Evolutionary conservation across 2,113 vertebrate species (phyloP).

Genomic region (Melanotaenia duboulayi): DNA sequence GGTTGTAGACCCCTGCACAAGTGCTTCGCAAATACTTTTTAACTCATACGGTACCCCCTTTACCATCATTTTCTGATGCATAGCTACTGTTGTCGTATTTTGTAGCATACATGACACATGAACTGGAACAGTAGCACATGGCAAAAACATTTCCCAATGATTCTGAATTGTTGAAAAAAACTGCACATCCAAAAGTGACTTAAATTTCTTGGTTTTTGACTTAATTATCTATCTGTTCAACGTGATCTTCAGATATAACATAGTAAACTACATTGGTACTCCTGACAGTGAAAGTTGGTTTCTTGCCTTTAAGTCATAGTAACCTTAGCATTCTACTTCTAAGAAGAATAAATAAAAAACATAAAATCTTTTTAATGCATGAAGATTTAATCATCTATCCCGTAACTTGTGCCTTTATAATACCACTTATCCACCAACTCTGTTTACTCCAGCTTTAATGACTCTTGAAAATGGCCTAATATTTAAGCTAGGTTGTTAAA

Average conservation of each 20-base stretch:
- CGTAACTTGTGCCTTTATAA: constrained; percentile 7
- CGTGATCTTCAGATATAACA: neutral
- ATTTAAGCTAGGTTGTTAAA: constrained; percentile 46
- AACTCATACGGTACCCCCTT: too few species aligned
- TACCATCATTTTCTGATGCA: too few species aligned
- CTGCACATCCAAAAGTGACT: too few species aligned
- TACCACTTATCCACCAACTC: constrained; percentile 16
- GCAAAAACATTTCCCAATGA: too few species aligned
- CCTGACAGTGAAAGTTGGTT: neutral
- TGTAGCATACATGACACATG: too few species aligned
- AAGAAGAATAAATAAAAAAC: neutral
- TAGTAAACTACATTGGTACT: neutral
- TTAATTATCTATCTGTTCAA: too few species aligned
- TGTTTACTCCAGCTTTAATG: constrained; percentile 24
- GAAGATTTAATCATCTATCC: neutral
- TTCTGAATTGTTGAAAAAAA: too few species aligned
- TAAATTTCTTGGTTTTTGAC: neutral
- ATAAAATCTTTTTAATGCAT: neutral
- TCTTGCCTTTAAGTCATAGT: neutral
- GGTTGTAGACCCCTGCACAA: too few species aligned
- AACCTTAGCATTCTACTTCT: neutral
- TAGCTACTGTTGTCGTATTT: too few species aligned
- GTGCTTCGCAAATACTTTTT: neutral
- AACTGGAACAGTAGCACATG: too few species aligned
- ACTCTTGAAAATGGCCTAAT: constrained; percentile 32